Evolutionary conservation across 1,140 invertebrate genomes (phyloP).

Genomic region (Phocides pigmalion): DNA sequence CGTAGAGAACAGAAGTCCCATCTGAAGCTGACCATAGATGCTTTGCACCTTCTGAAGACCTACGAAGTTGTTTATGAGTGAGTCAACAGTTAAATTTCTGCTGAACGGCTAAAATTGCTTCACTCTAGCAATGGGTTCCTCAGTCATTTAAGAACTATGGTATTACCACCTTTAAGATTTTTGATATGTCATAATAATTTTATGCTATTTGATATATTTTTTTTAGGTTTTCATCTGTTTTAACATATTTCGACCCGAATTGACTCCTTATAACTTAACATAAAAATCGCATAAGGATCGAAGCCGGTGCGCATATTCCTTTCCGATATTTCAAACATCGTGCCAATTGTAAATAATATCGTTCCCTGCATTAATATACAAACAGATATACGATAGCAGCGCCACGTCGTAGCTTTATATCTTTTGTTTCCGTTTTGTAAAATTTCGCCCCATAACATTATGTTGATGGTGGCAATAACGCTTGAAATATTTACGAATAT

Average conservation of each 20-base stretch:
- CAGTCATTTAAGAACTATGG: no score
- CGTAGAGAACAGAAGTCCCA: no score
- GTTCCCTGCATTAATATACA: slow-evolving; percentile 67
- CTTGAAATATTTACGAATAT: slow-evolving; percentile 82
- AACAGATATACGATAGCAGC: slow-evolving; percentile 26
- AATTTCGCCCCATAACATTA: slow-evolving; percentile 81
- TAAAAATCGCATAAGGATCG: neutral
- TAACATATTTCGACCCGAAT: neutral
- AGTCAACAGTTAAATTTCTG: no score
- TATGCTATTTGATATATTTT: no score
- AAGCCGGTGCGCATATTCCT: neutral
- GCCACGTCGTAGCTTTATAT: slow-evolving; percentile 71
- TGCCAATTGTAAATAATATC: slow-evolving; percentile 62
- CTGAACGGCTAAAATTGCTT: no score
- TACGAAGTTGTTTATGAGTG: no score
- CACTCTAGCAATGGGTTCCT: no score
- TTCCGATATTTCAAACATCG: slow-evolving; percentile 21
- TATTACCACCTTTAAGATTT: no score
- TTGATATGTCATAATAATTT: no score
- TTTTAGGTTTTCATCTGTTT: no score
- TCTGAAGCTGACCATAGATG: no score
- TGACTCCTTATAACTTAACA: neutral
- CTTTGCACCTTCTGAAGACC: no score
- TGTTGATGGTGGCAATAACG: slow-evolving; percentile 80
- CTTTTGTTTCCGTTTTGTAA: slow-evolving; percentile 81